Conservation (phyloP, 2,888 invertebrate genomes). For the Prosopocoilus inquinatus region DNA sequence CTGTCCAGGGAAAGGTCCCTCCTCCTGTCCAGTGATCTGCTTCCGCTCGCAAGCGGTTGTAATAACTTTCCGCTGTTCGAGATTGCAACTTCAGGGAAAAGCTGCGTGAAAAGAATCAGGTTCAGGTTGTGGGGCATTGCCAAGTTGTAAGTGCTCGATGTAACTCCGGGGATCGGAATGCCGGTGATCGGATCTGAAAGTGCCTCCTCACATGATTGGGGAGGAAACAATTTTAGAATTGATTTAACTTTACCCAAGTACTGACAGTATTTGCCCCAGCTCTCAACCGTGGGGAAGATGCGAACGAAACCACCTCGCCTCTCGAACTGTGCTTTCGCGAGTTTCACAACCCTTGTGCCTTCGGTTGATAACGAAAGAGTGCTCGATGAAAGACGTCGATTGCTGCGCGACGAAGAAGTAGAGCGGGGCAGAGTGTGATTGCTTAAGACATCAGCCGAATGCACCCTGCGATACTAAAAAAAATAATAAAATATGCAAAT, state of each 20-base stretch:
- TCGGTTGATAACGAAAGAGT: slow-evolving; percentile 63
- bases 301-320: slow-evolving; percentile 85
- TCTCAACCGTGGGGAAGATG: slow-evolving; percentile 86
- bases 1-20: slow-evolving; percentile 37
- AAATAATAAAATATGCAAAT: not conserved
- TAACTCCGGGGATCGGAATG: slow-evolving; percentile 67
- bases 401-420: slow-evolving; percentile 44
- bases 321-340: slow-evolving; percentile 75
- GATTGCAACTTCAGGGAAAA: slow-evolving; percentile 61
- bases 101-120: slow-evolving; percentile 70
- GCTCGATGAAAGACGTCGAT: slow-evolving; percentile 39
- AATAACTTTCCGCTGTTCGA: slow-evolving; percentile 6
- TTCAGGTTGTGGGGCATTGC: slow-evolving; percentile 73
- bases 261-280: slow-evolving; percentile 79
- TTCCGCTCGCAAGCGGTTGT: slow-evolving; percentile 34
- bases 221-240: not conserved
- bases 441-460: slow-evolving; percentile 68
- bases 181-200: slow-evolving; percentile 68
- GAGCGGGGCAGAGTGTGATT: slow-evolving; percentile 43
- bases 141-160: slow-evolving; percentile 57
- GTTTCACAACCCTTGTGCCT: slow-evolving; percentile 73
- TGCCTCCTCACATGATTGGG: not conserved
- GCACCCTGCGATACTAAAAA: slow-evolving; percentile 65
- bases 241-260: slow-evolving; percentile 60
- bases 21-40: slow-evolving; percentile 35